phyloP scores from a whole-genome alignment of 2,888 invertebrate genomes.

The Meandrusa payeni region DNA sequence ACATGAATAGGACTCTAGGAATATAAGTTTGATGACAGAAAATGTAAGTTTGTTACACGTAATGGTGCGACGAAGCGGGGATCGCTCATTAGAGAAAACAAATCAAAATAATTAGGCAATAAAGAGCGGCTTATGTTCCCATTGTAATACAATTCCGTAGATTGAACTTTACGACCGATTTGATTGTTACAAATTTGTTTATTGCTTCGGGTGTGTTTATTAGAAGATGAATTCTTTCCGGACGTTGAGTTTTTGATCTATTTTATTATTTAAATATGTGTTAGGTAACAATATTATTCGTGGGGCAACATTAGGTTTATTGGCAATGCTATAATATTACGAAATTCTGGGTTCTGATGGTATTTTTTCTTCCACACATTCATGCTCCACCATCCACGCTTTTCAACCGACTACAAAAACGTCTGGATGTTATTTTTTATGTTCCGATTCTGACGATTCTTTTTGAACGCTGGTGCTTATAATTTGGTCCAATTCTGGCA shows the following conservation, averaged over 20 bases:
- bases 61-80: constrained; percentile 55
- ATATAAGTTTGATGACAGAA: constrained; percentile 6
- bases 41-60: constrained; percentile 30
- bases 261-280: constrained; percentile 1
- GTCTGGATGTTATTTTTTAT: too few species aligned
- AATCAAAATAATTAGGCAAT: constrained; percentile 76
- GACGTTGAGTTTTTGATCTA: constrained; percentile 9
- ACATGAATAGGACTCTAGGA: constrained; percentile 32
- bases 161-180: constrained; percentile 61
- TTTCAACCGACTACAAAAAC: too few species aligned
- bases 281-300: not conserved
- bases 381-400: too few species aligned
- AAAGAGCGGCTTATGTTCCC: constrained; percentile 59
- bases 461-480: too few species aligned
- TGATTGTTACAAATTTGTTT: constrained; percentile 77
- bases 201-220: constrained; percentile 33
- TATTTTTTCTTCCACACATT: too few species aligned
- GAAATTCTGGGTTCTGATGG: too few species aligned
- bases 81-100: constrained; percentile 71
- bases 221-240: constrained; percentile 20
- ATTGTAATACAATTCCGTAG: constrained; percentile 62
- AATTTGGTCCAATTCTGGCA: too few species aligned
- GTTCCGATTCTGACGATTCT: too few species aligned
- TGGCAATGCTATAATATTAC: too few species aligned
- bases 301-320: too few species aligned